phyloP scores from a whole-genome alignment of 1,140 invertebrate species.

The Eumeta japonica region DNA sequence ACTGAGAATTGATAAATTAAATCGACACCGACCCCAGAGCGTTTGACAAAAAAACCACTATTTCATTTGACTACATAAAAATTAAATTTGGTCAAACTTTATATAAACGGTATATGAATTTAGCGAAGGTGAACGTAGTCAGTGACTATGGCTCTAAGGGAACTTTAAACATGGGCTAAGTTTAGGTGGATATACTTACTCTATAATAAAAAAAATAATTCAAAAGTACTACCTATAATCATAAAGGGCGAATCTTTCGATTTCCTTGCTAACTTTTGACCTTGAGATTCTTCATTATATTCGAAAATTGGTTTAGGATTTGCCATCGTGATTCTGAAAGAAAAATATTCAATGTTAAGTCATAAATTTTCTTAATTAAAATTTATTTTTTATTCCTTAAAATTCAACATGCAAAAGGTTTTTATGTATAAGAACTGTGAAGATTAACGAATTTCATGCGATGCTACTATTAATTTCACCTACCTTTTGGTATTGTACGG shows the following conservation, averaged over 20 bases:
- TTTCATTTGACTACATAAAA: no score
- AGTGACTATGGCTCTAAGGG: no score
- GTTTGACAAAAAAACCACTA: no score
- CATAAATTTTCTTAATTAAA: background rate
- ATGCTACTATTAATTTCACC: background rate
- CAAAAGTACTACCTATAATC: slow-evolving; percentile 61
- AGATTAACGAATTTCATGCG: no score
- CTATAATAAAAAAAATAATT: background rate
- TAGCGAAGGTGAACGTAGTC: no score
- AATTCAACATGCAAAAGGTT: no score
- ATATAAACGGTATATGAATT: no score
- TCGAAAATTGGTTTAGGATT: slow-evolving; percentile 28
- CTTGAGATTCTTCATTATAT: slow-evolving; percentile 54
- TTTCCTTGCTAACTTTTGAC: slow-evolving; percentile 60
- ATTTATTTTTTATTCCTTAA: background rate
- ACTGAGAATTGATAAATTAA: no score
- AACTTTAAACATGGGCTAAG: background rate
- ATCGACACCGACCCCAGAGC: no score
- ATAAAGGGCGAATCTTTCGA: slow-evolving; percentile 68
- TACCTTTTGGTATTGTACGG: background rate
- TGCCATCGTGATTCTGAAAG: slow-evolving; percentile 19
- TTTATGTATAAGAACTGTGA: no score
- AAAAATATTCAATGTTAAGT: slow-evolving; percentile 4
- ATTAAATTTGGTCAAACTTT: no score
- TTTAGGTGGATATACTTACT: background rate